A percentile compares a stretch with the other conserved stretches of the same genome.
These are phyloP conservation scores for Drosophila orosa DNA, from an alignment of 1,140 invertebrate species.

Conservation along the genomic window DNA sequence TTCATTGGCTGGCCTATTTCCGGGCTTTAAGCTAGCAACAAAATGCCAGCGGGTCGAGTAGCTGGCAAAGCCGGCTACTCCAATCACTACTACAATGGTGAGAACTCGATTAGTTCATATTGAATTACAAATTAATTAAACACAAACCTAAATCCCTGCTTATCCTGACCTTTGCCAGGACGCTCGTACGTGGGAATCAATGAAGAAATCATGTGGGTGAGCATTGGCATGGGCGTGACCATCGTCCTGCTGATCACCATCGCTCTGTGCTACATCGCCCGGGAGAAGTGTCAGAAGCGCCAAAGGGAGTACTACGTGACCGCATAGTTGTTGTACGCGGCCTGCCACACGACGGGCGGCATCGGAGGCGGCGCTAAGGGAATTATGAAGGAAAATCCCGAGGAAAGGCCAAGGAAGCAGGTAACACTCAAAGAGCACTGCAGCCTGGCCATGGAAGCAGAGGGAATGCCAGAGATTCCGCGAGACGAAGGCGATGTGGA, in stretches of 20 bases:
- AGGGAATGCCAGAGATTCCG: slow-evolving; percentile 6
- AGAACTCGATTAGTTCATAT: slow-evolving; percentile 44
- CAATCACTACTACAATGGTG: slow-evolving; percentile 88
- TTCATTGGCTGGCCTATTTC: neutral
- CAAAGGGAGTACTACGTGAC: slow-evolving; percentile 88
- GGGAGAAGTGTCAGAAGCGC: slow-evolving; percentile 91
- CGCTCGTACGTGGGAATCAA: slow-evolving; percentile 91
- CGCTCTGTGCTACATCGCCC: slow-evolving; percentile 91
- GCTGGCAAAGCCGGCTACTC: slow-evolving; percentile 90
- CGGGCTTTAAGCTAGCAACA: slow-evolving; percentile 16
- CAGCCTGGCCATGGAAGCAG: slow-evolving; percentile 5
- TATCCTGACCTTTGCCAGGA: slow-evolving; percentile 86
- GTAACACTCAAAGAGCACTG: neutral
- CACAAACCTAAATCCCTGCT: neutral
- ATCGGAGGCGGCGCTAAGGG: slow-evolving; percentile 8
- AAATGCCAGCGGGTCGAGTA: slow-evolving; percentile 87
- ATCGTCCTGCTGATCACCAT: slow-evolving; percentile 92
- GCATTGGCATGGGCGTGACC: slow-evolving; percentile 93
- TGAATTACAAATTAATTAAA: neutral
- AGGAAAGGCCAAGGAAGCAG: slow-evolving; percentile 15
- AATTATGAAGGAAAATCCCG: neutral
- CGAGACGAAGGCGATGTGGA: neutral
- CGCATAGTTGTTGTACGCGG: slow-evolving; percentile 85
- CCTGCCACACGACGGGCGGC: slow-evolving; percentile 43
- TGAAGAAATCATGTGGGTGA: slow-evolving; percentile 94